These are phyloP conservation scores for Aphaenogaster rudis DNA, from an alignment of 1,140 invertebrate species.

Conservation along the genomic window DNA sequence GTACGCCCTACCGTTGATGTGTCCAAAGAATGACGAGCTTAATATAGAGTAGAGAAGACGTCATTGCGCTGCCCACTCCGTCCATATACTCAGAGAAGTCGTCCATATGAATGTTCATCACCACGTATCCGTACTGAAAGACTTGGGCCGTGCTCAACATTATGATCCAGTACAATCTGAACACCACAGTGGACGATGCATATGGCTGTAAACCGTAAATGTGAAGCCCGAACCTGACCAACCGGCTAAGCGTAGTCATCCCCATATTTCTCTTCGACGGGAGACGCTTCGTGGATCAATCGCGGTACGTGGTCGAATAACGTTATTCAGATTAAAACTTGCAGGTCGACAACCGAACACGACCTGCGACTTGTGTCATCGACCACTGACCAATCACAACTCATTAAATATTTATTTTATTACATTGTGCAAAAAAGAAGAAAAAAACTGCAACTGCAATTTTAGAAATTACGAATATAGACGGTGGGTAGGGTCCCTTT, in stretches of 20 bases:
- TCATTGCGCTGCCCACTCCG: conserved; percentile 35
- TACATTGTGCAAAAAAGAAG: neutral
- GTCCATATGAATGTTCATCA: conserved; percentile 45
- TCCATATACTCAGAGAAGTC: conserved; percentile 44
- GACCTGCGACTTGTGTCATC: neutral
- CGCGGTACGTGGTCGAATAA: neutral
- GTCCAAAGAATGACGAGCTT: conserved; percentile 47
- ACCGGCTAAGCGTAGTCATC: neutral
- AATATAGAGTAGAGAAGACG: conserved; percentile 14
- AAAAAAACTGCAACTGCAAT: neutral
- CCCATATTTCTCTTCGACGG: neutral
- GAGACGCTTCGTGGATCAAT: neutral
- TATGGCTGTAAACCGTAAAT: conserved; percentile 28
- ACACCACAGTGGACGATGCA: neutral
- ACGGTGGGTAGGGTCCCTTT: too few species aligned
- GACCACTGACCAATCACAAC: neutral
- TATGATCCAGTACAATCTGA: conserved; percentile 37
- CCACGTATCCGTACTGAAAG: conserved; percentile 45
- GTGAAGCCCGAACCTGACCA: neutral
- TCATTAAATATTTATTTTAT: conserved; percentile 20
- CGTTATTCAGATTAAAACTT: neutral
- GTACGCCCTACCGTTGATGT: conserved; percentile 19
- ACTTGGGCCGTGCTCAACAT: conserved; percentile 26
- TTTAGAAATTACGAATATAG: neutral
- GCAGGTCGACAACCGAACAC: neutral